phyloP scores from a whole-genome alignment of 2,797 vertebrate species.

The Geotrypetes seraphini region DNA sequence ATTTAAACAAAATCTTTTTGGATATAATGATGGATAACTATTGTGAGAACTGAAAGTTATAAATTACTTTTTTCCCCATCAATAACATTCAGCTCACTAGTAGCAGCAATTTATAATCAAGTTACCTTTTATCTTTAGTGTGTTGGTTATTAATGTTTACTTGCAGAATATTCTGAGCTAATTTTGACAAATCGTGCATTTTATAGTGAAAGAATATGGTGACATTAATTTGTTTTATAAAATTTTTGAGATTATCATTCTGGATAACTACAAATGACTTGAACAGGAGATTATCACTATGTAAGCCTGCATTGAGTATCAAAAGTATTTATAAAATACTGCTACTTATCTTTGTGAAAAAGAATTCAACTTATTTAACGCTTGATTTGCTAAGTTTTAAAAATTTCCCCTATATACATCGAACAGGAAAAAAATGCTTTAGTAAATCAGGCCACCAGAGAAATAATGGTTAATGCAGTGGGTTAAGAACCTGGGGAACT shows the following conservation, averaged over 20 bases:
- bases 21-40: neutral
- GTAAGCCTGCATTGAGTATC: too few species aligned
- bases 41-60: neutral
- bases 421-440: too few species aligned
- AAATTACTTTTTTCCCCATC: conserved; percentile 20
- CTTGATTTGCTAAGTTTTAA: too few species aligned
- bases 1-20: conserved; percentile 1
- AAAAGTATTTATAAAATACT: too few species aligned
- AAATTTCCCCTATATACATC: too few species aligned
- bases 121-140: conserved; percentile 15
- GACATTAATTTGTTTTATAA: conserved; percentile 19
- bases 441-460: too few species aligned
- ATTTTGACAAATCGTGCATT: conserved; percentile 21
- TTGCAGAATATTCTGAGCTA: conserved; percentile 23
- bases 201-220: conserved; percentile 14
- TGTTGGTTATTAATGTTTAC: conserved; percentile 10
- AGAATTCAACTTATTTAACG: neutral
- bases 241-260: conserved; percentile 25
- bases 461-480: too few species aligned
- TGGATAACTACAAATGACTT: conserved; percentile 29
- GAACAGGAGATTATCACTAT: conserved; percentile 10
- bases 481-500: too few species aligned
- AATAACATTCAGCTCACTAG: conserved; percentile 8
- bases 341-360: too few species aligned
- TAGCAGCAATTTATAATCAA: conserved; percentile 16